Evolutionary conservation across 2,888 invertebrate genomes (phyloP).

Genomic region (Branchinecta sandiegonensis): DNA sequence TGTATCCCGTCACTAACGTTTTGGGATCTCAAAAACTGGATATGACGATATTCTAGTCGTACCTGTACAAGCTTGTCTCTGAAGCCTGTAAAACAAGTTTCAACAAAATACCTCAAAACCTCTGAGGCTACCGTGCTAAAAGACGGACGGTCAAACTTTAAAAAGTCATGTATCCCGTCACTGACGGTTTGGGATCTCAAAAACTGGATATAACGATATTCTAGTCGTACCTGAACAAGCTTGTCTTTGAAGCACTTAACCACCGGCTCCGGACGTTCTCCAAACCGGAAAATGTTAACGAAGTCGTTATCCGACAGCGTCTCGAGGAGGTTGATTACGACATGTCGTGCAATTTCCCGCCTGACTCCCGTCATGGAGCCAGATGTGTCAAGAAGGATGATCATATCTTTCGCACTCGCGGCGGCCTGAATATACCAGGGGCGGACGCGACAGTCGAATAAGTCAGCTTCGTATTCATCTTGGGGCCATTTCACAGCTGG

Average conservation of each 20-base stretch:
- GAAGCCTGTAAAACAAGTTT: constrained; percentile 48
- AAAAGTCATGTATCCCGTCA: too few relatives aligned
- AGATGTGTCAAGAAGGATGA: constrained; percentile 84
- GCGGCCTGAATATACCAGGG: constrained; percentile 97
- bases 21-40: too few relatives aligned
- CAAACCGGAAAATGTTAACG: constrained; percentile 76
- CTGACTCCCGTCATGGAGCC: constrained; percentile 92
- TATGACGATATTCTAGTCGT: too few relatives aligned
- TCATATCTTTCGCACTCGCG: constrained; percentile 90
- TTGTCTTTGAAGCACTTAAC: constrained; percentile 72
- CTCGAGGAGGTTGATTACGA: constrained; percentile 72
- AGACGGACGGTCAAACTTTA: too few relatives aligned
- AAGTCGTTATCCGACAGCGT: constrained; percentile 96
- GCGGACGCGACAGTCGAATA: constrained; percentile 79
- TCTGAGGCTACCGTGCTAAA: too few relatives aligned
- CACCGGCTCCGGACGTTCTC: constrained; percentile 52
- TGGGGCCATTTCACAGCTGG: constrained; percentile 54
- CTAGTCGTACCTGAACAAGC: constrained; percentile 60
- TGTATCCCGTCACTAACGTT: too few relatives aligned
- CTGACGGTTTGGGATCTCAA: too few relatives aligned
- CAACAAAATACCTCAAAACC: too few relatives aligned
- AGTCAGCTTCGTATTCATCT: constrained; percentile 44
- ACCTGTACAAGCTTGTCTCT: constrained; percentile 74
- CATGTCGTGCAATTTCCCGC: constrained; percentile 77
- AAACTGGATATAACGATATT: too few relatives aligned